Evolutionary conservation across 2,888 invertebrate species (phyloP), one percentile per base, ranked within the genome.

Genomic region (Drosophila austrosaltans): DNA sequence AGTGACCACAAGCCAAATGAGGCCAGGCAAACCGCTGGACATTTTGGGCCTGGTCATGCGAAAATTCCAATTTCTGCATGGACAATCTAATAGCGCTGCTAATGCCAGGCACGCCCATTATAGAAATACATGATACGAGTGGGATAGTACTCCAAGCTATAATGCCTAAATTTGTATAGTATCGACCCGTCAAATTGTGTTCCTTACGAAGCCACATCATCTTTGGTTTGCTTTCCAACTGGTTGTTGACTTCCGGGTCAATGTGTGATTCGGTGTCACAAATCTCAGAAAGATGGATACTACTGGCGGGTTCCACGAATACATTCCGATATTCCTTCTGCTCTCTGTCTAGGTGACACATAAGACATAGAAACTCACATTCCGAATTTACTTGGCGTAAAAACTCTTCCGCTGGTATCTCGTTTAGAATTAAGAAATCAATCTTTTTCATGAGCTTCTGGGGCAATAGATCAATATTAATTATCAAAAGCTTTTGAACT

Each of bases 1-100:
- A 73, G 7, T 66, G 56, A 0, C 73, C 79, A 1, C 28, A 5
- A 2, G 68, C 32, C 1, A 58, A 44, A 56, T 83, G 83, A 0
- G 75, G 63, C 81, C 81, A 81, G 53, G 79, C 68, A 63, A 22
- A 79, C 1, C 76, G 66, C 16, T 81, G 83, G 1, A 72, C 12
- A 5, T 60, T 12, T 3, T 2, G 57, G 7, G 73, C 77, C 1
- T 32, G 61, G 0, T 0, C 3, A 8, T 32, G 2, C 0, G 32
- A 65, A 8, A 75, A n/a, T 0, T 16, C 0, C 0, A 70, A 5
- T 0, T 5, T 0, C 0, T 6, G 7, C 71, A 81, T 75, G 1
- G 8, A 36, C 0, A 1, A 0, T 20, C 22, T 63, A 4, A 79
- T 63, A 0, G 0, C 0, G 0, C 3, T 0, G 5, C 53, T 3